Percentiles rank a stretch among this genome's conserved stretches.
Evolutionary conservation across 92 coral and sea anemone genomes (phyloP).

Genomic region (Virgularia gustaviana): DNA sequence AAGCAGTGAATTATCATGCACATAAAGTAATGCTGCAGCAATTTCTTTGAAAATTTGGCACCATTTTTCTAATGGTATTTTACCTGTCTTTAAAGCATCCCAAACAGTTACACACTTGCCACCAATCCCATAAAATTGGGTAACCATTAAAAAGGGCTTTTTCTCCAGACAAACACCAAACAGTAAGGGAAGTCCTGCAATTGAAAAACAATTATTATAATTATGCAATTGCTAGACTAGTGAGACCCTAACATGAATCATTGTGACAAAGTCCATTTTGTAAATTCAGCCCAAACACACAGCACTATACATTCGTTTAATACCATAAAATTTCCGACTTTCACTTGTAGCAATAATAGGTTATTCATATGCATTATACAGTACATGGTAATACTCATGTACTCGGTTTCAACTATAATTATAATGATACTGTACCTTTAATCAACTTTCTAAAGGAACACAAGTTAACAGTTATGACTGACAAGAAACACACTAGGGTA

Average conservation of each 20-base stretch:
- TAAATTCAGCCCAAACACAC: neutral
- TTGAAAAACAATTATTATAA: neutral
- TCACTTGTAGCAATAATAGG: too few relatives aligned
- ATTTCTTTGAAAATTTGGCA: slow-evolving; percentile 8
- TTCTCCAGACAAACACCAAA: slow-evolving; percentile 17
- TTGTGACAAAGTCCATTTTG: slow-evolving; percentile 1
- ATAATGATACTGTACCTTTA: too few relatives aligned
- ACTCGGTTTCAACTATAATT: too few relatives aligned
- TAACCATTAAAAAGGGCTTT: slow-evolving; percentile 14
- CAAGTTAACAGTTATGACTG: too few relatives aligned
- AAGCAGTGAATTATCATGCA: slow-evolving; percentile 18
- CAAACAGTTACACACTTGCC: slow-evolving; percentile 30
- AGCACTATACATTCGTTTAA: neutral
- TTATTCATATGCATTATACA: too few relatives aligned
- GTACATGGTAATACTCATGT: too few relatives aligned
- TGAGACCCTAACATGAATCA: neutral
- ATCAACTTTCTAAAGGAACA: too few relatives aligned
- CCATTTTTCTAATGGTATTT: neutral
- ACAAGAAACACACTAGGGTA: too few relatives aligned
- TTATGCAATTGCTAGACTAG: neutral
- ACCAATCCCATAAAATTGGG: slow-evolving; percentile 40
- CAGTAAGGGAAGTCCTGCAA: slow-evolving; percentile 30
- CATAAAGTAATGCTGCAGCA: slow-evolving; percentile 20
- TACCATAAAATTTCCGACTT: slow-evolving; percentile 10
- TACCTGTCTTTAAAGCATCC: neutral